Percentiles rank a stretch among this genome's conserved stretches.
Evolutionary conservation across 2,113 vertebrate species (phyloP).

Genomic region (Indicator maculatus): DNA sequence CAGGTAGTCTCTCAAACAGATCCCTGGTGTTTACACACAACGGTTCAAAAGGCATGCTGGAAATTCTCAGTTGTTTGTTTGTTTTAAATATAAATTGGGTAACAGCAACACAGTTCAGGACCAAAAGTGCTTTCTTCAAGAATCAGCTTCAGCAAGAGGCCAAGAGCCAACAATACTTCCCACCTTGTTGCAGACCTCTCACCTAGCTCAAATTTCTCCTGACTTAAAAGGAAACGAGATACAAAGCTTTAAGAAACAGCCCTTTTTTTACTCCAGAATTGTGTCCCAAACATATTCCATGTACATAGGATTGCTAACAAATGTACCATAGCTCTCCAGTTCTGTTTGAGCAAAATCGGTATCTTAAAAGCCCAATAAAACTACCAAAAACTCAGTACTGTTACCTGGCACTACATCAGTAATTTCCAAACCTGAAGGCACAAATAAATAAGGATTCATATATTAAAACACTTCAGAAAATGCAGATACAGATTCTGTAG

Average conservation of each 20-base stretch:
- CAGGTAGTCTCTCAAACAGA: not conserved
- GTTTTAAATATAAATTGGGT: not conserved
- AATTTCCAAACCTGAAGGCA: not conserved
- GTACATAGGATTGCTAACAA: not conserved
- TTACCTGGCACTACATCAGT: not conserved
- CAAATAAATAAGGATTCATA: not conserved
- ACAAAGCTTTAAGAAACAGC: not conserved
- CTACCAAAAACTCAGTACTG: not conserved
- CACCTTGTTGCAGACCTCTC: not conserved
- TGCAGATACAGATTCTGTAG: not conserved
- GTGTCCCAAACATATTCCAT: not conserved
- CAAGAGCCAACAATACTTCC: not conserved
- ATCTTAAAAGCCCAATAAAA: not conserved
- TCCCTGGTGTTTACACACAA: not conserved
- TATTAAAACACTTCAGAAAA: not conserved
- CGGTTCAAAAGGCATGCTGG: not conserved
- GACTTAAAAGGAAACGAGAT: not conserved
- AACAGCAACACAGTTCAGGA: not conserved
- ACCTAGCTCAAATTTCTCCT: not conserved
- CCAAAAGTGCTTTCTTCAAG: not conserved
- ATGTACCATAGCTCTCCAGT: not conserved
- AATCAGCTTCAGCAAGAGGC: not conserved
- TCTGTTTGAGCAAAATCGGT: not conserved
- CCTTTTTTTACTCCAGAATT: not conserved
- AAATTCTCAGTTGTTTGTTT: not conserved